A percentile compares a stretch with the other conserved stretches of the same genome.
Evolutionary conservation across 1,140 invertebrate genomes (phyloP).

Genomic region (Ptiloglossa arizonensis): DNA sequence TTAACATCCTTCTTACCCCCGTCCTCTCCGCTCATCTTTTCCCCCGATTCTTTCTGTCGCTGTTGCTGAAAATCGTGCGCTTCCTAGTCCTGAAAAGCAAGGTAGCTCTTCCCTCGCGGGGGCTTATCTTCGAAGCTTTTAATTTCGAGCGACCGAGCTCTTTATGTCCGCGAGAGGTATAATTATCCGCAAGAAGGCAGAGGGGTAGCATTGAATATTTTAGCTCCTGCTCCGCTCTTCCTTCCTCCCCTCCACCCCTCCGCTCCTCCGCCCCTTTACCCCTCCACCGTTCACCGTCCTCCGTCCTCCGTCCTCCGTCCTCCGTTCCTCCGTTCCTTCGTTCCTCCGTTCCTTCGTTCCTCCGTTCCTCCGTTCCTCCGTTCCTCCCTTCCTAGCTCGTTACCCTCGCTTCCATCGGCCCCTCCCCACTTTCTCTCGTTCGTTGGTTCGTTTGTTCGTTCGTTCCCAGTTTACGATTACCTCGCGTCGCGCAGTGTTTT

Average conservation of each 20-base stretch:
- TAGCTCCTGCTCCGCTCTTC: conserved; percentile 40
- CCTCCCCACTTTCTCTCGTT: too few species aligned
- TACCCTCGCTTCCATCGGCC: too few species aligned
- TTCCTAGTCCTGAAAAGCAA: conserved; percentile 38
- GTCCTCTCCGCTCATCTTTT: too few species aligned
- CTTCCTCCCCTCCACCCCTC: not conserved
- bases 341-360: too few species aligned
- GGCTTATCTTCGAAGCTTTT: conserved; percentile 67
- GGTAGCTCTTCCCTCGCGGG: conserved; percentile 23
- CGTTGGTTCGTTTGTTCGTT: too few species aligned
- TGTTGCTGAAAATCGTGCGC: conserved; percentile 34
- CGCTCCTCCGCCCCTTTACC: not conserved
- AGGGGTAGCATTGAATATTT: conserved; percentile 72
- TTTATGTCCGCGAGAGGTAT: conserved; percentile 68
- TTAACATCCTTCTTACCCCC: not conserved
- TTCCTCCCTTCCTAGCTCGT: too few species aligned
- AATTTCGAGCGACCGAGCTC: conserved; percentile 64
- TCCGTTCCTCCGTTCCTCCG: too few species aligned
- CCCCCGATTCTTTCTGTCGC: too few species aligned
- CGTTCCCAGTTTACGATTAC: not conserved
- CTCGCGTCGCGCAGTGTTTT: not conserved
- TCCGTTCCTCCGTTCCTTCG: too few species aligned
- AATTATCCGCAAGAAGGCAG: conserved; percentile 70
- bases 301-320: conserved; percentile 12
- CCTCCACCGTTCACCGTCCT: too few species aligned